Evolutionary conservation across 2,113 vertebrate species (phyloP), one percentile per base, ranked within the genome.

Genomic region (Cyprinus carpio): DNA sequence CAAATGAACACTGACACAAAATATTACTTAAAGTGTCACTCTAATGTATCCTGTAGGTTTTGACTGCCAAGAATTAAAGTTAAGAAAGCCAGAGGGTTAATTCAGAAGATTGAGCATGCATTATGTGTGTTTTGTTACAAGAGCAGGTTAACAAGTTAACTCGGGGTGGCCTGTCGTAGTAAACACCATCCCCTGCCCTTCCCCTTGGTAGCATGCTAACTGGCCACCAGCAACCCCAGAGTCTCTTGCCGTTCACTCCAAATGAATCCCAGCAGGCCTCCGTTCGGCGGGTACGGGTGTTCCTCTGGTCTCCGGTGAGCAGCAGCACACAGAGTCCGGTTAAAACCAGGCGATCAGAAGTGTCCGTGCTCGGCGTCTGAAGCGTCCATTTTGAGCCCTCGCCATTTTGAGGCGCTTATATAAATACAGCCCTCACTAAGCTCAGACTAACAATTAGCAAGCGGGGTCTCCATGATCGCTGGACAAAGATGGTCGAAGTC

Each of bases 381-480:
- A 69, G 91, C 94, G 94, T 95, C 95, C 95, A 95, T 95, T 95
- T 95, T 95, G 94, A 93, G 85, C 91, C 82, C 91, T 91, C 94
- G 93, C 93, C 93, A 94, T 95, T 94, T 94, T 93, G 92, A 87
- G 49, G 82, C 15, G 56, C 46, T 46, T 60, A 20, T 54, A 87
- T 25, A 84, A 34, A 77, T 12, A 46, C 8, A 12, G 25, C 9
- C 54, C 78, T 46, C 58, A 46, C 58, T 80, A 80, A 31, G 11
- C n/a, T 81, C 31, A 81, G 23, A 34, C n/a, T 27, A 62, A 64
- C 5, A 10, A 62, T 71, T 89, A 91, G 72, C 13, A 23, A 46
- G 34, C 6, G 12, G 71, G 1, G 3, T 25, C 34, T 62, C 23
- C 23, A 27, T 18, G 37, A 18, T 15, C 2, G 4, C 1, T 12